Percentiles rank a stretch among this genome's conserved stretches.
These are phyloP conservation scores for Tinea trinotella DNA, from an alignment of 2,888 invertebrate genomes.

Conservation along the genomic window DNA sequence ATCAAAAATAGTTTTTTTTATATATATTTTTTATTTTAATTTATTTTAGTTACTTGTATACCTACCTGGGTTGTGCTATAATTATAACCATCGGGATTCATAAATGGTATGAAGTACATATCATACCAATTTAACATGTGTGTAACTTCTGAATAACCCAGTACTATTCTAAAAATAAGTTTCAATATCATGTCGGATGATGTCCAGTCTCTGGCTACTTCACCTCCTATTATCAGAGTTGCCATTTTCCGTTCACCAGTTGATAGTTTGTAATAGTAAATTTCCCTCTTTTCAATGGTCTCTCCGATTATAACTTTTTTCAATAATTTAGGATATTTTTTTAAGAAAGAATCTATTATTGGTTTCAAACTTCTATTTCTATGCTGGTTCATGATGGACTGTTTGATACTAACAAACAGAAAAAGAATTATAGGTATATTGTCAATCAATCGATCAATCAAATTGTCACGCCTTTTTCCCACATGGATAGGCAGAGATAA, in stretches of 20 bases:
- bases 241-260: constrained; percentile 31
- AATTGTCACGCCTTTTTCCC: too few relatives aligned
- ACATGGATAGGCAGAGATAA: too few relatives aligned
- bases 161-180: constrained; percentile 34
- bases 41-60: too few relatives aligned
- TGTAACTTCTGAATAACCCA: constrained; percentile 26
- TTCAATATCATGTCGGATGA: constrained; percentile 44
- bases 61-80: constrained; percentile 41
- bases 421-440: too few relatives aligned
- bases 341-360: constrained; percentile 21
- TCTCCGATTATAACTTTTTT: constrained; percentile 37
- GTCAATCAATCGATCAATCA: too few relatives aligned
- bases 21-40: too few relatives aligned
- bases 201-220: constrained; percentile 51
- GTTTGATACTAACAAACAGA: too few relatives aligned
- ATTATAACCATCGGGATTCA: constrained; percentile 60
- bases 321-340: constrained; percentile 26
- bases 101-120: constrained; percentile 48
- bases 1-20: too few relatives aligned
- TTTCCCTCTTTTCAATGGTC: constrained; percentile 42
- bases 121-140: constrained; percentile 34
- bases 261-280: constrained; percentile 42
- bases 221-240: constrained; percentile 52
- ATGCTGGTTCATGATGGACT: too few relatives aligned
- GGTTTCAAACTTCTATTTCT: background rate